Conservation (phyloP, 1,140 invertebrate genomes). For the Drosophila hydei region DNA sequence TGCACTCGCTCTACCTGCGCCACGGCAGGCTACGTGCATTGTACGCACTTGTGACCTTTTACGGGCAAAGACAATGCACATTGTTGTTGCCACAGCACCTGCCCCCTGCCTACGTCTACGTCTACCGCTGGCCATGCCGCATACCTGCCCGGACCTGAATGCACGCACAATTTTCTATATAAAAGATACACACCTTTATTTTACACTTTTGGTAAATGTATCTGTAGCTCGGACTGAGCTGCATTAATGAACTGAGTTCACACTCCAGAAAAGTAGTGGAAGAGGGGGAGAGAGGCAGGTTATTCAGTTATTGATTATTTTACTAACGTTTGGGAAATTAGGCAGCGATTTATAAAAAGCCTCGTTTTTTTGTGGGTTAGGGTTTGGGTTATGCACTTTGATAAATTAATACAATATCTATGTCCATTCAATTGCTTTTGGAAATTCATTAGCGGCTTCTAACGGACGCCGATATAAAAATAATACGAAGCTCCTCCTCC, state of each 20-base stretch:
- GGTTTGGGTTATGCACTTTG: slow-evolving; percentile 65
- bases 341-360: slow-evolving; percentile 79
- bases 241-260: slow-evolving; percentile 76
- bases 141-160: slow-evolving; percentile 22
- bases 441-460: slow-evolving; percentile 75
- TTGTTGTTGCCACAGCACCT: slow-evolving; percentile 60
- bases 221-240: slow-evolving; percentile 51
- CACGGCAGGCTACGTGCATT: slow-evolving; percentile 37
- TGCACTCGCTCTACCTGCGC: slow-evolving; percentile 54
- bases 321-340: slow-evolving; percentile 74
- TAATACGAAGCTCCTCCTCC: not conserved
- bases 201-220: slow-evolving; percentile 65
- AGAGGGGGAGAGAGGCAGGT: not conserved
- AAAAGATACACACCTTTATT: slow-evolving; percentile 76
- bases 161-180: slow-evolving; percentile 64
- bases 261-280: slow-evolving; percentile 42
- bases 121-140: not conserved
- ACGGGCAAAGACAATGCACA: slow-evolving; percentile 65
- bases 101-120: slow-evolving; percentile 25
- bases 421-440: slow-evolving; percentile 75
- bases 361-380: slow-evolving; percentile 16
- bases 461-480: slow-evolving; percentile 44
- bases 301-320: slow-evolving; percentile 75
- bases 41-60: slow-evolving; percentile 75
- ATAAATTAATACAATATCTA: slow-evolving; percentile 79